Evolutionary conservation across 2,113 vertebrate genomes (phyloP), one percentile per base, ranked within the genome.

Genomic region (Cephalopterus ornatus): DNA sequence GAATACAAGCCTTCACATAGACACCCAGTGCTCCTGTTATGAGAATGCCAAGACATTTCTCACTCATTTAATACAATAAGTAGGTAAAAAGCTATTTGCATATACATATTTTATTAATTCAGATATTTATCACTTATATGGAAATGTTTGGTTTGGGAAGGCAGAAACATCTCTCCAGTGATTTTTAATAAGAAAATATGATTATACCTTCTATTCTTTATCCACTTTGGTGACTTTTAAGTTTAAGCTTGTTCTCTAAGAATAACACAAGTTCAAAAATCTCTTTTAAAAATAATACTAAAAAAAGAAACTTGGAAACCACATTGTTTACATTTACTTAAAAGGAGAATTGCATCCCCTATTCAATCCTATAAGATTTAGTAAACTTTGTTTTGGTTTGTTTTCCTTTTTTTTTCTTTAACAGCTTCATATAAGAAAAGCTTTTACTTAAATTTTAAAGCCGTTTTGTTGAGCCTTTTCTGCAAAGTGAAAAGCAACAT

Each of bases 71-170:
- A 72, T 65, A 75, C 44, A 20, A 7, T 20, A 91, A 79, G 39
- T 78, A 95, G 80, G 66, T 79, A 89, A 92, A 71, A 87, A 95
- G 39, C 11, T 16, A 85, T 85, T 89, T 78, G 15, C 11, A 0
- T 87, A 62, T 72, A 44, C 41, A 27, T 59, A 81, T 67, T 91
- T 74, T 89, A 84, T 89, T 84, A 50, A 91, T 71, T 67, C 89
- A 91, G 93, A 92, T 96, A 92, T 89, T 95, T 91, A 96, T 96
- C 96, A 81, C 68, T 63, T 78, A n/a, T 65, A 87, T 97, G 89
- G 82, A 92, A 97, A 93, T 95, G 50, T 46, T 92, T 66, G 59
- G 68, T 92, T 97, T 95, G 80, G 68, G 91, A 92, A 79, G 86
- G 80, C 27, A 92, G 91, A 56, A 95, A 63, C 83, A 81, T 4